Percentiles rank a stretch among this genome's conserved stretches.
Conservation (phyloP, 2,797 vertebrate genomes). For the Pelochelys cantorii region DNA sequence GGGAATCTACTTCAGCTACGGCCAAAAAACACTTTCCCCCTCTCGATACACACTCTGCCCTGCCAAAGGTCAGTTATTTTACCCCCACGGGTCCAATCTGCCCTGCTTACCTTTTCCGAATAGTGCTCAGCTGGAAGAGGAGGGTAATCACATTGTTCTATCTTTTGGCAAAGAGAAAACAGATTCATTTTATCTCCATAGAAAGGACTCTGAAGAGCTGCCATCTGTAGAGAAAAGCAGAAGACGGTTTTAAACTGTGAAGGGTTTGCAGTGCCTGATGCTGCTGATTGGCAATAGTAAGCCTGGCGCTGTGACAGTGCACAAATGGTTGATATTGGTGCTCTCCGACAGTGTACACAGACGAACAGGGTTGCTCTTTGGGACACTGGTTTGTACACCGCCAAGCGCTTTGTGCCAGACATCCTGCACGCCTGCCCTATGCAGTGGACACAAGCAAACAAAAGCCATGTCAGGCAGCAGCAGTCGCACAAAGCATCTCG, state of each 20-base stretch:
- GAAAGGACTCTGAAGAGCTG: conserved; percentile 90
- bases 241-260: neutral
- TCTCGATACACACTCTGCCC: neutral
- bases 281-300: neutral
- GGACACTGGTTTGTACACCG: accelerated
- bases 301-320: neutral
- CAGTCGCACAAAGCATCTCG: neutral
- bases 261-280: neutral
- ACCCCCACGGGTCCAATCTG: neutral
- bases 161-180: conserved; percentile 90
- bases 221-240: conserved; percentile 82
- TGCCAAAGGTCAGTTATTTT: neutral
- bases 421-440: accelerated
- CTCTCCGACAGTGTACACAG: neutral
- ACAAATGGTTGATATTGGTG: neutral
- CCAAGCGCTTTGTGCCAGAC: neutral
- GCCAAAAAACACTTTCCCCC: neutral
- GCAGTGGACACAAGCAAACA: neutral
- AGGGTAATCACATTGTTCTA: conserved; percentile 90
- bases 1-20: neutral
- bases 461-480: neutral
- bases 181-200: conserved; percentile 93
- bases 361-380: accelerated
- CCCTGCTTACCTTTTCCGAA: conserved; percentile 85
- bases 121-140: conserved; percentile 89